These are phyloP conservation scores for Leucozona laternaria DNA, from an alignment of 2,888 invertebrate species.

Conservation along the genomic window DNA sequence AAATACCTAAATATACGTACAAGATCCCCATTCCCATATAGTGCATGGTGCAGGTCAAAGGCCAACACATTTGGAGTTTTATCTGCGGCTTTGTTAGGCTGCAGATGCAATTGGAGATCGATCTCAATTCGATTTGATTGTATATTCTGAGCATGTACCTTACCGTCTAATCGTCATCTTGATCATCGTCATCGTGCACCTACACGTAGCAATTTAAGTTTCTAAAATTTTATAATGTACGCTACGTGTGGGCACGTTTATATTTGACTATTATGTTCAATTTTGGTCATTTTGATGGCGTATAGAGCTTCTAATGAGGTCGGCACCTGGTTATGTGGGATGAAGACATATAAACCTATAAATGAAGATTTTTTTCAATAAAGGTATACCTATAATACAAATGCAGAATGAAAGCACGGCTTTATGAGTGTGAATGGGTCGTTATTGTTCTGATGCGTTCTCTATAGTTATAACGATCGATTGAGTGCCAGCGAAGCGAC, in stretches of 20 bases:
- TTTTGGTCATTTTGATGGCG: conserved; percentile 51
- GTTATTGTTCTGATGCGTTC: conserved; percentile 8
- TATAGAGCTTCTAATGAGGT: conserved; percentile 61
- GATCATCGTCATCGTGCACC: conserved; percentile 38
- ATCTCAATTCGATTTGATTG: conserved; percentile 66
- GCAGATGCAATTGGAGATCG: conserved; percentile 49
- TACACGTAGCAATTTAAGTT: conserved; percentile 65
- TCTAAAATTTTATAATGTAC: conserved; percentile 18
- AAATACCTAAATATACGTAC: conserved; percentile 9
- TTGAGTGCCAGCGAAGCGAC: conserved; percentile 15
- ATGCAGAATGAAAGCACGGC: conserved; percentile 44
- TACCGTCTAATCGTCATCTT: conserved; percentile 9
- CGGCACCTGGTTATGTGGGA: conserved; percentile 52
- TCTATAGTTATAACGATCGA: conserved; percentile 8
- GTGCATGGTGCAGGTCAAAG: conserved; percentile 60
- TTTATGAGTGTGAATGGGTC: conserved; percentile 21
- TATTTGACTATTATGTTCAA: conserved; percentile 41
- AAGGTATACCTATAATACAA: conserved; percentile 5
- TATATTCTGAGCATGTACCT: conserved; percentile 29
- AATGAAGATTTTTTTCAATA: background rate
- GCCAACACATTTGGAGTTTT: conserved; percentile 68
- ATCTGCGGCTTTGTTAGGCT: background rate
- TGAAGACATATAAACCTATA: conserved; percentile 63
- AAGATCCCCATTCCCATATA: background rate
- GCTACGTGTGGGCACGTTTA: conserved; percentile 46